phyloP scores from a whole-genome alignment of 2,797 vertebrate species.

The Macropus fuliginosus region DNA sequence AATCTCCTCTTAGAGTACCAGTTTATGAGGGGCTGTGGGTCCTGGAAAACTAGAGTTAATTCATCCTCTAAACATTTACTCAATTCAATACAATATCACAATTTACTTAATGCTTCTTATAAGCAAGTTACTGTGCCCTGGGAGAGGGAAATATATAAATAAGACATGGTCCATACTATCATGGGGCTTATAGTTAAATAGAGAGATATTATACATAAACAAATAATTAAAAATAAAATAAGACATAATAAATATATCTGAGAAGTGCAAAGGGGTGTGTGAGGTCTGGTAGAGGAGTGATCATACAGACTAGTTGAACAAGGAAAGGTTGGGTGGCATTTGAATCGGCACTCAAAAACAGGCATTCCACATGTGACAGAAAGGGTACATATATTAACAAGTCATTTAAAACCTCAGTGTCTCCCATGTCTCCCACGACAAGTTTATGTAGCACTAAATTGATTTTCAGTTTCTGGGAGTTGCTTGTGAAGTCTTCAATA shows the following conservation, averaged over 20 bases:
- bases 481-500: too few relatives aligned
- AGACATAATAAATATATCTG: neutral
- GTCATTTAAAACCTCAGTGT: too few relatives aligned
- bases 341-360: neutral
- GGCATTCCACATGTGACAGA: neutral
- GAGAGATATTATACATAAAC: neutral
- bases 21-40: constrained; percentile 22
- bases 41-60: neutral
- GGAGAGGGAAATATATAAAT: neutral
- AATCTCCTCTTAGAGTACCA: constrained; percentile 52
- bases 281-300: neutral
- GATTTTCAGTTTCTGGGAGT: too few relatives aligned
- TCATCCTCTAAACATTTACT: neutral
- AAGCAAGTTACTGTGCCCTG: neutral
- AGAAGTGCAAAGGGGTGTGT: neutral
- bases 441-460: too few relatives aligned
- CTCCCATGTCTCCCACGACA: too few relatives aligned
- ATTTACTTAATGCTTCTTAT: neutral
- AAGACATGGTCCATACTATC: neutral
- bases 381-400: neutral
- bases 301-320: neutral
- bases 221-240: neutral
- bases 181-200: neutral
- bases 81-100: neutral
- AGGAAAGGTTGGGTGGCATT: neutral